phyloP scores from a whole-genome alignment of 2,113 vertebrate species.

The Carassius gibelio region DNA sequence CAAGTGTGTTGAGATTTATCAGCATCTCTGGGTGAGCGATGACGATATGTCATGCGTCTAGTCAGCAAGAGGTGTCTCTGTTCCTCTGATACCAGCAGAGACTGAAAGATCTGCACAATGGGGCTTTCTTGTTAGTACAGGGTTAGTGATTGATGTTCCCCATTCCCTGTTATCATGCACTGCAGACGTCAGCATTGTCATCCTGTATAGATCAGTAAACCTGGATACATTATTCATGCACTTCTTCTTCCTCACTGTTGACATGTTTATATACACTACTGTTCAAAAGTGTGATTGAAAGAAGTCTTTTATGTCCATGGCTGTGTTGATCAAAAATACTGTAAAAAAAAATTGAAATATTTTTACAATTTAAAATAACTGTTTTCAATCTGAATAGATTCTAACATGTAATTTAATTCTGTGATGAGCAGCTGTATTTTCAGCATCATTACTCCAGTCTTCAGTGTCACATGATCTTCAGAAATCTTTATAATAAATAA shows the following conservation, averaged over 20 bases:
- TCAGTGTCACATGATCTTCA: neutral
- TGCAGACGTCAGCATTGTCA: neutral
- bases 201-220: neutral
- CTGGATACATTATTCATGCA: neutral
- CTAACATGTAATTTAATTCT: too few species aligned
- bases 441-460: too few species aligned
- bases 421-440: too few species aligned
- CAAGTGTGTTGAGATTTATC: neutral
- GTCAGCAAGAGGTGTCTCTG: neutral
- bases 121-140: neutral
- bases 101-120: neutral
- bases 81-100: slow-evolving; percentile 4
- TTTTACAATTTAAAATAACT: neutral
- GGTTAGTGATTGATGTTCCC: neutral
- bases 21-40: neutral
- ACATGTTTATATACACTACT: neutral
- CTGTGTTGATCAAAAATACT: neutral
- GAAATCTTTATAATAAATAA: too few species aligned
- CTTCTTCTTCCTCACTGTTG: neutral
- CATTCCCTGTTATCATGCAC: neutral
- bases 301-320: neutral
- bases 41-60: neutral
- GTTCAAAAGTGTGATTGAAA: neutral
- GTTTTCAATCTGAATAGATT: neutral
- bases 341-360: neutral